Evolutionary conservation across 2,113 vertebrate genomes (phyloP).

Genomic region (Nycticryphes semicollaris): DNA sequence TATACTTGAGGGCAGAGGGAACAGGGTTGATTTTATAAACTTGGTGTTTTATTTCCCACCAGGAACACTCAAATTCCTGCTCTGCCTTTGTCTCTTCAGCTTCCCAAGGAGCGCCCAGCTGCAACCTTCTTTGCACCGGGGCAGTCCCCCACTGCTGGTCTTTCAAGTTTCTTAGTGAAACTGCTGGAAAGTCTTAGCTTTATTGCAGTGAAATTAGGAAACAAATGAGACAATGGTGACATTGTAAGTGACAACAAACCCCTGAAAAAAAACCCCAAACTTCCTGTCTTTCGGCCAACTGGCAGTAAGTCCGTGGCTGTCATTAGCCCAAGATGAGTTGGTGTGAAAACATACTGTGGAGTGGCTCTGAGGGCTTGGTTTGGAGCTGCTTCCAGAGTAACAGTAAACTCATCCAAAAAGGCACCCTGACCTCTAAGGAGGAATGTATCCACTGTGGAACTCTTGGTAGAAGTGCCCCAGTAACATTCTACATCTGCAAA

Average conservation of each 20-base stretch:
- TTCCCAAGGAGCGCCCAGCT: background rate
- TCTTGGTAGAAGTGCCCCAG: background rate
- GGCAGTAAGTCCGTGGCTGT: background rate
- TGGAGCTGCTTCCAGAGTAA: background rate
- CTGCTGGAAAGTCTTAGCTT: background rate
- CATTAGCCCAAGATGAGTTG: background rate
- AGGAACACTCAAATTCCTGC: background rate
- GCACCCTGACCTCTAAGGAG: background rate
- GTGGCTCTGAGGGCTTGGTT: background rate
- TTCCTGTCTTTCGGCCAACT: background rate
- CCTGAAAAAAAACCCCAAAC: background rate
- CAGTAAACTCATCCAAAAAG: background rate
- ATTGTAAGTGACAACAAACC: background rate
- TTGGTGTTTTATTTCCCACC: background rate
- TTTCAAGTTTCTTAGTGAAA: background rate
- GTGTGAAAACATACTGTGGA: fast-evolving
- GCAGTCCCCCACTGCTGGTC: background rate
- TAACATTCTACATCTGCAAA: background rate
- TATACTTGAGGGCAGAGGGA: background rate
- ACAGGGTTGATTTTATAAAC: background rate
- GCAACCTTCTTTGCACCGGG: background rate
- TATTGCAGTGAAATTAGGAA: background rate
- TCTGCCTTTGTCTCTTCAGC: background rate
- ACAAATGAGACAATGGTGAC: background rate
- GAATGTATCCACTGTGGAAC: background rate